Percentiles rank a stretch among this genome's conserved stretches.
These are phyloP conservation scores for Ptychodera flava DNA, from an alignment of 35 echinoderm and acorn worm species.

Conservation along the genomic window DNA sequence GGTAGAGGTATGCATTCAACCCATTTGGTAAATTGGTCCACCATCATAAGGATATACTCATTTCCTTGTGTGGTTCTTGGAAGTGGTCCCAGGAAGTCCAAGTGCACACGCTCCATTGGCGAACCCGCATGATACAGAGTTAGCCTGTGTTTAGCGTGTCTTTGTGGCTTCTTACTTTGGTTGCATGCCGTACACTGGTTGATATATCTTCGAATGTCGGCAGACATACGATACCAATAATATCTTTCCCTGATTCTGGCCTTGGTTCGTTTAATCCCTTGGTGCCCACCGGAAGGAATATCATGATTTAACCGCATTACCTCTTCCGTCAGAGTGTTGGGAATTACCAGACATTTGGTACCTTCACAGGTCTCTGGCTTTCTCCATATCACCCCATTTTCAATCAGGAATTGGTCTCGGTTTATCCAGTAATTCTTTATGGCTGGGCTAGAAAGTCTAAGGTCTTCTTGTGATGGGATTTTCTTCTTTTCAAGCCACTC, in stretches of 20 bases:
- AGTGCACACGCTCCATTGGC: slow-evolving; percentile 52
- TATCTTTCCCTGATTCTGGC: background rate
- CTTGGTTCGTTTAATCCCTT: background rate
- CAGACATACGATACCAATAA: background rate
- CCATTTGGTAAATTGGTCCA: slow-evolving; percentile 48
- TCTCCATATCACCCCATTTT: slow-evolving; percentile 8
- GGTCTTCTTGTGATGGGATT: background rate
- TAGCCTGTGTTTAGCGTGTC: background rate
- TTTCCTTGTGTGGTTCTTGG: slow-evolving; percentile 34
- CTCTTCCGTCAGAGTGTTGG: background rate
- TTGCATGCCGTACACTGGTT: background rate
- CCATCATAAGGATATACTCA: slow-evolving; percentile 35
- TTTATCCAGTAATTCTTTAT: slow-evolving; percentile 36
- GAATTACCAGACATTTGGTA: background rate
- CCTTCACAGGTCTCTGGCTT: background rate
- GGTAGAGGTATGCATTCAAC: slow-evolving; percentile 33
- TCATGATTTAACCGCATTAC: background rate
- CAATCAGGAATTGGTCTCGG: slow-evolving; percentile 9
- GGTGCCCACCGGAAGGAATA: background rate
- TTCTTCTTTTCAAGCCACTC: slow-evolving; percentile 20
- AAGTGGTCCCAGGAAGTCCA: slow-evolving; percentile 61
- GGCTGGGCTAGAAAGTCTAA: slow-evolving; percentile 16
- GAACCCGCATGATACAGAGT: slow-evolving; percentile 13
- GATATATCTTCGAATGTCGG: slow-evolving; percentile 3
- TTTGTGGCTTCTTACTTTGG: background rate